Evolutionary conservation across 2,797 vertebrate species (phyloP).

Genomic region (Melanotaenia trifasciata): DNA sequence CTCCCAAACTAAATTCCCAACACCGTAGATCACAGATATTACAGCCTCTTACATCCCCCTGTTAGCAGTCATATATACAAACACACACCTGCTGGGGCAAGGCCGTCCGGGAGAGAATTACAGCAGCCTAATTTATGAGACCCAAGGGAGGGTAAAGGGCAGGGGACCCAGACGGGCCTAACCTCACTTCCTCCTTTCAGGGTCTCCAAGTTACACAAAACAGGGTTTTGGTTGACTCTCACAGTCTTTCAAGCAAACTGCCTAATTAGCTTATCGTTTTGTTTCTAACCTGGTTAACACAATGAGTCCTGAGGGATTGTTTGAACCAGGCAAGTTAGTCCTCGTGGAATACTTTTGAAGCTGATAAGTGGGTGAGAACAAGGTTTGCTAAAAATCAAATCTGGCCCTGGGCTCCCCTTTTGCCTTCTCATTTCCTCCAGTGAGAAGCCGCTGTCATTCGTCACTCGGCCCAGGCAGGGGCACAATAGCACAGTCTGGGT

Average conservation of each 20-base stretch:
- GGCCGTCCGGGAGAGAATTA: constrained; percentile 82
- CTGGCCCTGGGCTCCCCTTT: constrained; percentile 68
- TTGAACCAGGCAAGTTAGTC: constrained; percentile 8
- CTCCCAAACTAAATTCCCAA: constrained; percentile 80
- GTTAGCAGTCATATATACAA: constrained; percentile 84
- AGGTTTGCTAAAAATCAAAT: constrained; percentile 58
- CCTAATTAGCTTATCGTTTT: constrained; percentile 41
- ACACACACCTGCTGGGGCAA: constrained; percentile 87
- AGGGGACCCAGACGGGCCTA: constrained; percentile 78
- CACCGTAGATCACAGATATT: constrained; percentile 84
- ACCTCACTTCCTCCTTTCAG: constrained; percentile 80
- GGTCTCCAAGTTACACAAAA: constrained; percentile 63
- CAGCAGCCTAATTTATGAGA: constrained; percentile 85
- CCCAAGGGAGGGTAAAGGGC: constrained; percentile 82
- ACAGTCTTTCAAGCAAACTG: constrained; percentile 46
- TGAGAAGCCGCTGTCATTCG: constrained; percentile 82
- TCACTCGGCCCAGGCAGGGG: constrained; percentile 83
- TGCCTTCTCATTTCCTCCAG: constrained; percentile 83
- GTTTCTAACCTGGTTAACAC: constrained; percentile 34
- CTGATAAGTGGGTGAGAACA: constrained; percentile 50
- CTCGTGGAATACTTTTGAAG: constrained; percentile 30
- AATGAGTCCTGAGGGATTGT: constrained; percentile 40
- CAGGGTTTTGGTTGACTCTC: constrained; percentile 35
- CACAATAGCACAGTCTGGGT: constrained; percentile 82
- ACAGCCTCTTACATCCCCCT: constrained; percentile 76